Conservation (phyloP, 2,797 vertebrate genomes). For the Acanthiza pusilla region DNA sequence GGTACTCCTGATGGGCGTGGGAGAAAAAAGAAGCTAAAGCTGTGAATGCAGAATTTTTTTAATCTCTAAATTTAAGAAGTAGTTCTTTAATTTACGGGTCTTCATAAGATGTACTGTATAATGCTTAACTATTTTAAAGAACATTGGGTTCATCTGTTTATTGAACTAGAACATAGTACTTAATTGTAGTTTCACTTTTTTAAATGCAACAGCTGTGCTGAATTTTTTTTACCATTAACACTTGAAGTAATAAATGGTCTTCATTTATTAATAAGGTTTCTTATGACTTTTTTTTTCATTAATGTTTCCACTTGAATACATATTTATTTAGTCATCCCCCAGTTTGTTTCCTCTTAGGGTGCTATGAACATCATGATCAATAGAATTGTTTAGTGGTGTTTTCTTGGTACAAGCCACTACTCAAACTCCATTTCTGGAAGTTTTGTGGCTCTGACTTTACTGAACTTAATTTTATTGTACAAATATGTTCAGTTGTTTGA, state of each 20-base stretch:
- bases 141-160: constrained; percentile 82
- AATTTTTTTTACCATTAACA: constrained; percentile 90
- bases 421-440: neutral
- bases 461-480: neutral
- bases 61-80: constrained; percentile 79
- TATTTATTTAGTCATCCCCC: neutral
- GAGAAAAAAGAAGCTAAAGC: constrained; percentile 94
- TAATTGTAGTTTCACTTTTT: constrained; percentile 82
- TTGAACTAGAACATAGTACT: constrained; percentile 82
- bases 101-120: constrained; percentile 90
- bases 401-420: neutral
- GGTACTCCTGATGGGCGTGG: constrained; percentile 89
- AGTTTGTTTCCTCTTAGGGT: neutral
- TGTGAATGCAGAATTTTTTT: constrained; percentile 79
- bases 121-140: constrained; percentile 80
- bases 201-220: constrained; percentile 91
- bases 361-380: neutral
- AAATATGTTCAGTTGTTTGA: neutral
- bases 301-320: constrained; percentile 12
- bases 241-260: constrained; percentile 87
- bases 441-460: neutral
- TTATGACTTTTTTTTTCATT: constrained; percentile 76
- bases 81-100: constrained; percentile 90
- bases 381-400: neutral
- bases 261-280: constrained; percentile 80